These are phyloP conservation scores for Orthonyx spaldingii DNA, from an alignment of 2,113 vertebrate species.

Conservation along the genomic window DNA sequence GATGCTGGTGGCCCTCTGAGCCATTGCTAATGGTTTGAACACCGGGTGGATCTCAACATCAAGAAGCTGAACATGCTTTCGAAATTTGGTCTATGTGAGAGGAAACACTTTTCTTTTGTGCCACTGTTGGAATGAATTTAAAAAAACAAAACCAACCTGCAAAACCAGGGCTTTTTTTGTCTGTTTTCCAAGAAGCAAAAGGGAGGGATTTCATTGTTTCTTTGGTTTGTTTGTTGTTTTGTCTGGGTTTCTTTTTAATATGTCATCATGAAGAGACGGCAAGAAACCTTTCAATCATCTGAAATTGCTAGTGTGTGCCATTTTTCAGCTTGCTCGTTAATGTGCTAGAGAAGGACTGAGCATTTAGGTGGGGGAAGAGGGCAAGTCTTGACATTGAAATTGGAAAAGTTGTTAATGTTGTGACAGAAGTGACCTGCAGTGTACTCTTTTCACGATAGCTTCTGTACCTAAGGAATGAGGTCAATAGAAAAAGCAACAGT, in stretches of 20 bases:
- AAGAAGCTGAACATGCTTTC: neutral
- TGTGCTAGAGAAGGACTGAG: neutral
- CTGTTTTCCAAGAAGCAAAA: neutral
- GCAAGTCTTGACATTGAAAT: neutral
- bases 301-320: neutral
- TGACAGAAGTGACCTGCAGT: neutral
- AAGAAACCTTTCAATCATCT: neutral
- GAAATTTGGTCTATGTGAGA: neutral
- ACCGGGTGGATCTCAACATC: neutral
- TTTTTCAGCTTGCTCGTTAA: neutral
- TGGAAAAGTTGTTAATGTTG: neutral
- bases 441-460: neutral
- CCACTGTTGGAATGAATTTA: neutral
- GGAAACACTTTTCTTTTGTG: neutral
- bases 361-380: neutral
- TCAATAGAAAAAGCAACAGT: neutral
- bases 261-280: too few relatives aligned
- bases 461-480: neutral
- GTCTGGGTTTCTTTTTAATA: too few relatives aligned
- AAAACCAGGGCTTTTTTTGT: neutral
- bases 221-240: neutral
- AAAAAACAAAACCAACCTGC: neutral
- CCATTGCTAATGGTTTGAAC: neutral
- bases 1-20: neutral
- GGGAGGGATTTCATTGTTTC: accelerated